Evolutionary conservation across 2,888 invertebrate genomes (phyloP).

Genomic region (Phymatocera aterrima): DNA sequence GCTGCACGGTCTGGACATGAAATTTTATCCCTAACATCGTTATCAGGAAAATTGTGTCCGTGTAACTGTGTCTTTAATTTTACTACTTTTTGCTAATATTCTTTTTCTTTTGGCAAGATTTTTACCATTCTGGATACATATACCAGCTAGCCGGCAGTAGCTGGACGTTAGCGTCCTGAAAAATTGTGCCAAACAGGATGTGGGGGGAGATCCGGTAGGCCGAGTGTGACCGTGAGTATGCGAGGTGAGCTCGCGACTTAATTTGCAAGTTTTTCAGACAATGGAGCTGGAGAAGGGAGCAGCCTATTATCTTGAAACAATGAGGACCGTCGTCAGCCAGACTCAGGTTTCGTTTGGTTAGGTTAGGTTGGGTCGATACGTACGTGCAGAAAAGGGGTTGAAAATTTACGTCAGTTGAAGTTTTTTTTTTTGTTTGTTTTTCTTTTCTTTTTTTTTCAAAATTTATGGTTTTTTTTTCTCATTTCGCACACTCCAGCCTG

Average conservation of each 20-base stretch:
- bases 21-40: conserved; percentile 12
- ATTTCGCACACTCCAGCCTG: too few relatives aligned
- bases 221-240: conserved; percentile 25
- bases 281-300: conserved; percentile 11
- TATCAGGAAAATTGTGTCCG: background rate
- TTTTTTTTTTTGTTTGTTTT: too few relatives aligned
- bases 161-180: background rate
- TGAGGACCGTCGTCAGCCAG: conserved; percentile 42
- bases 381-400: too few relatives aligned
- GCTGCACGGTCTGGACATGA: too few relatives aligned
- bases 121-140: background rate
- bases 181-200: conserved; percentile 36
- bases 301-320: conserved; percentile 43
- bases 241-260: conserved; percentile 32
- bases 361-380: too few relatives aligned
- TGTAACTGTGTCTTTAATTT: too few relatives aligned
- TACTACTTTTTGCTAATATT: background rate
- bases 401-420: too few relatives aligned
- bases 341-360: background rate
- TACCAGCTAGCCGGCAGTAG: background rate
- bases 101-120: background rate
- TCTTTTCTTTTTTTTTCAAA: too few relatives aligned
- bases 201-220: conserved; percentile 1
- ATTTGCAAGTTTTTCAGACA: conserved; percentile 43
- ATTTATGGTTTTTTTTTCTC: too few relatives aligned